Evolutionary conservation across 2,888 invertebrate genomes (phyloP), one percentile per base, ranked within the genome.

Genomic region (Eupithecia exiguata): DNA sequence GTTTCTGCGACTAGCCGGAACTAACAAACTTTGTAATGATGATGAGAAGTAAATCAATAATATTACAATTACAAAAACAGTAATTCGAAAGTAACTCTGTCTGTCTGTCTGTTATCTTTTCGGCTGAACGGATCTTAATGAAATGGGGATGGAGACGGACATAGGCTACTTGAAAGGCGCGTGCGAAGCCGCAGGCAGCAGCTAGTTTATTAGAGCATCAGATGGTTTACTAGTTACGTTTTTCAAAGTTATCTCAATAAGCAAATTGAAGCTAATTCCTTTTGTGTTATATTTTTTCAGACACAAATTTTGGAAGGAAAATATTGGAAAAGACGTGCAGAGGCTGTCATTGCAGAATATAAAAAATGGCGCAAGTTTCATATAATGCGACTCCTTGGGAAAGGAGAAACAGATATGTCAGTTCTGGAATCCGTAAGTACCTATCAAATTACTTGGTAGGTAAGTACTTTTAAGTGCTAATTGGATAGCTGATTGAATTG

Each of bases 221-320:
- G 21, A 58, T 58, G 58, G 25, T 58, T 25, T 58, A 25, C 14
- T 14, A 53, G 10, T 53, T 21, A 10, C 53, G 21, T 53, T 30
- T 49, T 49, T 53, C 49, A n/a, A 12, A 21, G 21, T 25, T 58
- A 30, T 61, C 14, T 7, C 53, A 4, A 21, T 53, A 53, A 18
- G 62, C 62, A 7, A 35, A 62, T 62, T 35, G 62, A 30, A 62
- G 18, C 30, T 16, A 62, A 62, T 35, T 35, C 35, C 9, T 10
- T 40, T 5, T 16, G 10, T 40, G 12, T 38, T 63, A n/a, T 5
- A 38, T 72, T 74, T 93, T n/a, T 84, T 77, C 92, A 99, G 99
- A 98, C 99, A 84, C 98, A 98, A 77, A 98, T 99, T 80, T 95
- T 99, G 89, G 99, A 99, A 95, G 99, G 99, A 74, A 99, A 99